These are phyloP conservation scores for Halocaridina rubra DNA, from an alignment of 2,888 invertebrate species.

Conservation along the genomic window DNA sequence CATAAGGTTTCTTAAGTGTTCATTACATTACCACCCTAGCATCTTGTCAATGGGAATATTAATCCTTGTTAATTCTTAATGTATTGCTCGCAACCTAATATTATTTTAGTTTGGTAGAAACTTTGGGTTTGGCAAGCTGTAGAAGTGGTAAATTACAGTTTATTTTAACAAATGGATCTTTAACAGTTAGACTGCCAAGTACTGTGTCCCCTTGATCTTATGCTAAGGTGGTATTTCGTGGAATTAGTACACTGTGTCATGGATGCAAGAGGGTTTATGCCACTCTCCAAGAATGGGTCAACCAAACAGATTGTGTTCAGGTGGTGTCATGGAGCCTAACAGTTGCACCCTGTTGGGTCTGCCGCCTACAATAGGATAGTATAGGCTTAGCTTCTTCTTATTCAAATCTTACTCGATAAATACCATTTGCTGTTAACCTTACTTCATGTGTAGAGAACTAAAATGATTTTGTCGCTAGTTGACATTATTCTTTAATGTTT, in stretches of 20 bases:
- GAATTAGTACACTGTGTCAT: not conserved
- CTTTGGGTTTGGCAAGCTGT: too few species aligned
- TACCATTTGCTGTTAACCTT: slow-evolving; percentile 45
- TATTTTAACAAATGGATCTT: too few species aligned
- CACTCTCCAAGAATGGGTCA: not conserved
- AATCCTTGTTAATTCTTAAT: too few species aligned
- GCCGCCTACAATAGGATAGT: slow-evolving; percentile 33
- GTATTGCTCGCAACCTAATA: too few species aligned
- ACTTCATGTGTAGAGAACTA: slow-evolving; percentile 35
- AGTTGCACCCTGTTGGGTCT: not conserved
- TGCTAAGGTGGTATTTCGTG: too few species aligned
- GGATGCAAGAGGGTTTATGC: not conserved
- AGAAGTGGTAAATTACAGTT: too few species aligned
- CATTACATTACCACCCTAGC: too few species aligned
- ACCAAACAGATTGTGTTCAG: slow-evolving; percentile 32
- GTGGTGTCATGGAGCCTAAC: slow-evolving; percentile 12
- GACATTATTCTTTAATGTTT: slow-evolving; percentile 33
- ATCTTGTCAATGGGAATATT: too few species aligned
- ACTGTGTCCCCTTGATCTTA: not conserved
- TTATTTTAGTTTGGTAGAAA: too few species aligned
- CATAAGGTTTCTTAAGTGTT: too few species aligned
- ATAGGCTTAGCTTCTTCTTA: slow-evolving; percentile 52
- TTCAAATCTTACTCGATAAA: slow-evolving; percentile 36
- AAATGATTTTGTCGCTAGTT: slow-evolving; percentile 35
- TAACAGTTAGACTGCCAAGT: too few species aligned